A percentile compares a stretch with the other conserved stretches of the same genome.
Conservation (phyloP, 2,797 vertebrate species). For the Sylvilagus floridanus region DNA sequence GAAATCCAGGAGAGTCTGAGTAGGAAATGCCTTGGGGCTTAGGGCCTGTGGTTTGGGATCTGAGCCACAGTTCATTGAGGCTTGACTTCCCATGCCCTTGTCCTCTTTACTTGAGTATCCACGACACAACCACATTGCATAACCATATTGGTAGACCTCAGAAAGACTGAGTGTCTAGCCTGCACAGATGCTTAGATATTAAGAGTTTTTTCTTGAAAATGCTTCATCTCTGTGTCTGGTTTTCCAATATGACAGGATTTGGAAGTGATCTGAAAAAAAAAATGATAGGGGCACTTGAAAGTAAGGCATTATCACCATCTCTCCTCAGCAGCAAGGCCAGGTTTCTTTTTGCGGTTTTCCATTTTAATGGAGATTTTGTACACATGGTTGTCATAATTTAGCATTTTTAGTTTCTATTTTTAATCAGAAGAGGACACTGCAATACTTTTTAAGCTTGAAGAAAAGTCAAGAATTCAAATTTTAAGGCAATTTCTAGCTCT, state of each 20-base stretch:
- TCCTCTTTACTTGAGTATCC: neutral
- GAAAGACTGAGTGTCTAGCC: neutral
- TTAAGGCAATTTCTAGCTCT: neutral
- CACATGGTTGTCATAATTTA: constrained; percentile 7
- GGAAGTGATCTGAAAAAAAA: neutral
- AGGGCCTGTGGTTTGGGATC: neutral
- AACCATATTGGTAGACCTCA: neutral
- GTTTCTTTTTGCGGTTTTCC: neutral
- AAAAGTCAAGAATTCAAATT: constrained; percentile 17
- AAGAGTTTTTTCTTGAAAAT: constrained; percentile 35
- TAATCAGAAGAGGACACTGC: neutral
- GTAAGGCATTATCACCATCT: neutral
- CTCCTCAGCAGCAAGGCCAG: neutral
- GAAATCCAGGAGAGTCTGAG: neutral
- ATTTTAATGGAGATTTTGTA: neutral
- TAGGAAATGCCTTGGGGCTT: neutral
- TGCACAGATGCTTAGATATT: neutral
- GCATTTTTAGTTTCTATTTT: constrained; percentile 45
- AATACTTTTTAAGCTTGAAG: constrained; percentile 43
- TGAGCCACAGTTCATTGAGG: neutral
- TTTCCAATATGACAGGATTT: neutral
- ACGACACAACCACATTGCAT: neutral
- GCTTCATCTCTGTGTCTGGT: neutral
- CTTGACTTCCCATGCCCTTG: neutral
- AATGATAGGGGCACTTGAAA: neutral